phyloP scores from a whole-genome alignment of 2,888 invertebrate genomes.

The Trisateles emortualis region DNA sequence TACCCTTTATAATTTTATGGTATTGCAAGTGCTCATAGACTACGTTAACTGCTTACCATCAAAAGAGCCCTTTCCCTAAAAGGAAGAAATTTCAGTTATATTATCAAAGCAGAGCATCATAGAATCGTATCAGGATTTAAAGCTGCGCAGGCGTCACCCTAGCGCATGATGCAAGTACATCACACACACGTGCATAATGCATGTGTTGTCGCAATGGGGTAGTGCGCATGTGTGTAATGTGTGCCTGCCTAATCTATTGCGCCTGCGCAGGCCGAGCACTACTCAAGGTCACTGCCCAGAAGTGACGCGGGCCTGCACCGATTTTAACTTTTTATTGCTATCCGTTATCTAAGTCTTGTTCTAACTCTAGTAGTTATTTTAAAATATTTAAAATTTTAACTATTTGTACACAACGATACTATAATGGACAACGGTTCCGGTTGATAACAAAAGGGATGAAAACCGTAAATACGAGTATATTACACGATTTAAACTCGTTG shows the following conservation, averaged over 20 bases:
- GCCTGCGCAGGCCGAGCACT: conserved; percentile 70
- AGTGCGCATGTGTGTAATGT: conserved; percentile 51
- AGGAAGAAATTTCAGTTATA: no score
- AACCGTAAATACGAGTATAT: no score
- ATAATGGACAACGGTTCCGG: no score
- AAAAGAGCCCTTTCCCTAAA: no score
- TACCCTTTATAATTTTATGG: no score
- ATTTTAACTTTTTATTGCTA: conserved; percentile 69
- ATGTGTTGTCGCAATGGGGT: conserved; percentile 37
- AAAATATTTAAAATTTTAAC: no score
- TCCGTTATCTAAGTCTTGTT: conserved; percentile 50
- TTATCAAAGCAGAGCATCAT: neutral
- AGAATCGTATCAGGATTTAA: neutral
- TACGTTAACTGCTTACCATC: no score
- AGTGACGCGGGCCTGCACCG: conserved; percentile 67
- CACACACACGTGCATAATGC: conserved; percentile 50
- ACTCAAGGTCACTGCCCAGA: conserved; percentile 82
- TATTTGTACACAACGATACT: no score
- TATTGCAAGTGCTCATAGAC: no score
- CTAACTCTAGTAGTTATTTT: no score
- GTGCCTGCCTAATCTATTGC: conserved; percentile 72
- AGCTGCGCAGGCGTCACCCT: conserved; percentile 46
- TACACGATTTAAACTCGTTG: no score
- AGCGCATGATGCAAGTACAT: conserved; percentile 29
- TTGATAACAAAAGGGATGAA: no score